Evolutionary conservation across 1,140 invertebrate genomes (phyloP), one percentile per base, ranked within the genome.

Genomic region (Drosophila willistoni): DNA sequence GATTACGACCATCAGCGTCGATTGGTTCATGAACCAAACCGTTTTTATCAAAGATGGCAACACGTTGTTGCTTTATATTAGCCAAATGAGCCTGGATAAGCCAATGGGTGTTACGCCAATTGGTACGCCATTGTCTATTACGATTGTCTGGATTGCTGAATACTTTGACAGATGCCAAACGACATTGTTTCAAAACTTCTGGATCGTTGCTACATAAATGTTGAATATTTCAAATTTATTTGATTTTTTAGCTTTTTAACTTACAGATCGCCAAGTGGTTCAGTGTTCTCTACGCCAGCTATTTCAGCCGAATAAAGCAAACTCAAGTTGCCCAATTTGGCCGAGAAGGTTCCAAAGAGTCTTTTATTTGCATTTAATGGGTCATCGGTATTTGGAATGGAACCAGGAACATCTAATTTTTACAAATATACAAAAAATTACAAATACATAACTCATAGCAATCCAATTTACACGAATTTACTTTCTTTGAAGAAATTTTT

Each of bases 231-330:
- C 3, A 3, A 68, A 61, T 62, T 25, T 62, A 47, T 9, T 47
- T 19, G 7, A 9, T 5, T 2, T 17, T 7, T 6, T 44, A 1
- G 2, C 14, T 1, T 19, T 7, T 9, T 9, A 73, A 6, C 72
- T 61, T 34, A 70, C 74, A 77, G 72, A 41, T 75, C 34, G 3
- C 70, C 73, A 0, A 75, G 17, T 9, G 22, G 57, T 1, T 73
- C 22, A 17, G 19, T 61, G 10, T 77, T 76, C 7, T 39, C 13
- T 7, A 75, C 10, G 0, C 73, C 73, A 12, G 7, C 34, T 7
- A 76, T 6, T 29, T 69, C 71, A 1, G 14, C 34, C 7, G 73
- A 41, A 19, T 77, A 77, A 1, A 77, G 22, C 34, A 77, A n/a
- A 2, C 62, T 36, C 10, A 75, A 44, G 5, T 56, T 14, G 7